Percentiles rank a stretch among this genome's conserved stretches.
Evolutionary conservation across 1,140 invertebrate genomes (phyloP).

Genomic region (Battus philenor): DNA sequence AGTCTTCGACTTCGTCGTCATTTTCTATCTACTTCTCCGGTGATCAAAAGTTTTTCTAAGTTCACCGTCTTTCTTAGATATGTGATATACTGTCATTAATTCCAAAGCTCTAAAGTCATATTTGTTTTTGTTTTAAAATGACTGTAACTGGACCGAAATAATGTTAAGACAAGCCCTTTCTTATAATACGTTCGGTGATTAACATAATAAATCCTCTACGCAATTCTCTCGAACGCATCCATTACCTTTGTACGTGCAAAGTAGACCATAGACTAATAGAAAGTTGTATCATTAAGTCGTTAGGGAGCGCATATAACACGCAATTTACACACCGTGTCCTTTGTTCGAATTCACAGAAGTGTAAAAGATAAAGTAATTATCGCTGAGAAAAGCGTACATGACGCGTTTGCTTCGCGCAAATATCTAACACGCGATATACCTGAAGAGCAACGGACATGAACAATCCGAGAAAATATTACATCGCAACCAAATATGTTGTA

Average conservation of each 20-base stretch:
- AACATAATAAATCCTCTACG: too few relatives aligned
- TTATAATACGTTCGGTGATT: too few relatives aligned
- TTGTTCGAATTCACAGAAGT: constrained; percentile 1
- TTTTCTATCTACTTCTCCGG: too few relatives aligned
- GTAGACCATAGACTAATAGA: not conserved
- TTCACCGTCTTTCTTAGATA: too few relatives aligned
- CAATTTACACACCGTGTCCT: constrained; percentile 1
- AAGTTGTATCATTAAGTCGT: constrained; percentile 3
- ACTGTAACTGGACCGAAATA: too few relatives aligned
- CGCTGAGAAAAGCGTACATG: not conserved
- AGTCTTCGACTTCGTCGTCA: too few relatives aligned
- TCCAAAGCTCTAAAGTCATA: too few relatives aligned
- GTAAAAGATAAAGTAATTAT: constrained; percentile 8
- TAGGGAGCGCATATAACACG: not conserved
- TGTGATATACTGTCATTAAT: too few relatives aligned
- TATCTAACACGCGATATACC: not conserved
- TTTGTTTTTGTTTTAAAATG: too few relatives aligned
- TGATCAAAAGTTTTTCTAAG: too few relatives aligned
- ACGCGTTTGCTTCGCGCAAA: not conserved
- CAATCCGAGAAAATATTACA: not conserved
- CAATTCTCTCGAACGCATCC: not conserved
- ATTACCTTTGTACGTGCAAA: too few relatives aligned
- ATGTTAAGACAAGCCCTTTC: too few relatives aligned
- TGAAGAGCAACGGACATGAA: not conserved
- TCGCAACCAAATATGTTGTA: not conserved